phyloP scores from a whole-genome alignment of 1,140 invertebrate genomes.

The Heliconius congener region DNA sequence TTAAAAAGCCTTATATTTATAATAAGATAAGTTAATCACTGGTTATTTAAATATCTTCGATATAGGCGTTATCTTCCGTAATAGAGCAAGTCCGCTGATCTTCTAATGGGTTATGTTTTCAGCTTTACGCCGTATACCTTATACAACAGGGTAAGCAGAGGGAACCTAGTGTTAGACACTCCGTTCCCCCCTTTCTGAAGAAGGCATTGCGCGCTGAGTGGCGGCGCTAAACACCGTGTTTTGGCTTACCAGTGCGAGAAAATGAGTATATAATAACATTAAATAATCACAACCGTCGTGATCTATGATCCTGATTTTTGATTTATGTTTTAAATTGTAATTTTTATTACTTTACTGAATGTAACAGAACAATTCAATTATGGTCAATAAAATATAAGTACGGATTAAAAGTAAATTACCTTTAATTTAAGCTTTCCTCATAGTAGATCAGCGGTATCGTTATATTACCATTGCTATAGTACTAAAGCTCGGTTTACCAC shows the following conservation, averaged over 20 bases:
- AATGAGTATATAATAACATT: too few relatives aligned
- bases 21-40: not conserved
- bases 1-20: not conserved
- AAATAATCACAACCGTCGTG: too few relatives aligned
- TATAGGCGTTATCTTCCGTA: not conserved
- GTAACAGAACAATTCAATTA: not conserved
- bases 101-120: too few relatives aligned
- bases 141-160: too few relatives aligned
- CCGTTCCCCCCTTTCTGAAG: too few relatives aligned
- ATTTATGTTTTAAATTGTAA: not conserved
- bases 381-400: not conserved
- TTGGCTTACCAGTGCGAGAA: too few relatives aligned
- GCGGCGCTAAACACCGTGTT: too few relatives aligned
- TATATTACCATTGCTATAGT: not conserved
- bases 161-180: too few relatives aligned
- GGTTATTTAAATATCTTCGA: conserved; percentile 1
- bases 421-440: not conserved
- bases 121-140: too few relatives aligned
- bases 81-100: not conserved
- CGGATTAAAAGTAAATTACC: not conserved
- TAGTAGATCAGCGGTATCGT: not conserved
- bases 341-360: not conserved
- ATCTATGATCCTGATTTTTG: too few relatives aligned
- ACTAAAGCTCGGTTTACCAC: not conserved
- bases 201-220: too few relatives aligned